These are phyloP conservation scores for Cosmopolites sordidus DNA, from an alignment of 2,888 invertebrate genomes.

Conservation along the genomic window DNA sequence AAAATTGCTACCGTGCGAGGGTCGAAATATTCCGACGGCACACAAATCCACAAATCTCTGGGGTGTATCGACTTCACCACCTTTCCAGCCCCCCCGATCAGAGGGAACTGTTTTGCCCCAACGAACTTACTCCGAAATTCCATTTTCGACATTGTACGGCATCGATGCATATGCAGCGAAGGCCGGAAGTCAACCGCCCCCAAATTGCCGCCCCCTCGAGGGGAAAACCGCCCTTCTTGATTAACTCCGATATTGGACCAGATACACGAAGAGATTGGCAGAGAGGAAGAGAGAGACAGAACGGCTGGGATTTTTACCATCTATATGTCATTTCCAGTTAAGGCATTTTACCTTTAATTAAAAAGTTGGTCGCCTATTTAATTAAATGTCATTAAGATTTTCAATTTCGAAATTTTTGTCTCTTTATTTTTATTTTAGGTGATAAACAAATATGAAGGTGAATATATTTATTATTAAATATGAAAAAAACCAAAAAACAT, in stretches of 20 bases:
- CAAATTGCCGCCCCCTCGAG: slow-evolving; percentile 15
- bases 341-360: no score
- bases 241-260: slow-evolving; percentile 40
- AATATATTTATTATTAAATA: no score
- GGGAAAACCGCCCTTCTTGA: slow-evolving; percentile 34
- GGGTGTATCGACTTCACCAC: slow-evolving; percentile 14
- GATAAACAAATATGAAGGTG: no score
- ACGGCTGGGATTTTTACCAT: no score
- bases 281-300: background rate
- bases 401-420: no score
- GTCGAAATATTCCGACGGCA: background rate
- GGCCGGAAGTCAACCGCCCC: slow-evolving; percentile 27
- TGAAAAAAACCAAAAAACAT: no score
- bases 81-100: slow-evolving; percentile 7
- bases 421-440: no score
- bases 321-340: no score
- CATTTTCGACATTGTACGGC: slow-evolving; percentile 32
- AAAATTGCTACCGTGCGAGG: no score
- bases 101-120: slow-evolving; percentile 6
- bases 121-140: slow-evolving; percentile 28
- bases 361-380: no score
- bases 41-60: slow-evolving; percentile 10
- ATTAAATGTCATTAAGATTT: no score
- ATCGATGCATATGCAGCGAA: slow-evolving; percentile 40
- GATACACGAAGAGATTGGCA: slow-evolving; percentile 13